Evolutionary conservation across 2,113 vertebrate species (phyloP).

Genomic region (Ictalurus punctatus): DNA sequence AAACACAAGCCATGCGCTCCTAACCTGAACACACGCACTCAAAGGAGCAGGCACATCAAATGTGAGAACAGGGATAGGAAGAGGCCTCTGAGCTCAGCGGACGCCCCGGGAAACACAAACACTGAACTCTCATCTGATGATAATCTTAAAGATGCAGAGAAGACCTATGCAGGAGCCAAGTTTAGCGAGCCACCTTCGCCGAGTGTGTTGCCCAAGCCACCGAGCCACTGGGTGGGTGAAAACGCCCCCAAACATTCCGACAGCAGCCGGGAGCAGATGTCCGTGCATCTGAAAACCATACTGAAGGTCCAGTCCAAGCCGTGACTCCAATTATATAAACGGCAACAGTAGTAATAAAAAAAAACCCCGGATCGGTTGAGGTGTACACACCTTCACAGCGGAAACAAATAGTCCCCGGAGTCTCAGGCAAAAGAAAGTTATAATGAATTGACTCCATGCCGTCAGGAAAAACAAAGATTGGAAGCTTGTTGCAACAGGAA

Average conservation of each 20-base stretch:
- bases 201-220: constrained; percentile 92
- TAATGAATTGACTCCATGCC: constrained; percentile 27
- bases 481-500: constrained; percentile 72
- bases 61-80: constrained; percentile 75
- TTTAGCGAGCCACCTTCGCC: constrained; percentile 95
- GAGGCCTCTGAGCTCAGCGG: constrained; percentile 75
- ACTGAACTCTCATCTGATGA: constrained; percentile 66
- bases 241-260: constrained; percentile 67
- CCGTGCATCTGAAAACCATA: constrained; percentile 87
- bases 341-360: background rate
- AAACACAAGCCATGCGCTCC: constrained; percentile 74
- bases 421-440: background rate
- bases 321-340: constrained; percentile 41
- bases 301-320: constrained; percentile 83
- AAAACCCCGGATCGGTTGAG: background rate
- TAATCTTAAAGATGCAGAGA: constrained; percentile 79
- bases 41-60: constrained; percentile 74
- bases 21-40: constrained; percentile 67
- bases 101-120: constrained; percentile 70
- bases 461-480: background rate
- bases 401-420: background rate
- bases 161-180: constrained; percentile 90
- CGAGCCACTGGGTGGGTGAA: constrained; percentile 90
- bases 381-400: background rate
- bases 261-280: constrained; percentile 85